Conservation (phyloP, 1,140 invertebrate species). For the Bombyx mandarina region DNA sequence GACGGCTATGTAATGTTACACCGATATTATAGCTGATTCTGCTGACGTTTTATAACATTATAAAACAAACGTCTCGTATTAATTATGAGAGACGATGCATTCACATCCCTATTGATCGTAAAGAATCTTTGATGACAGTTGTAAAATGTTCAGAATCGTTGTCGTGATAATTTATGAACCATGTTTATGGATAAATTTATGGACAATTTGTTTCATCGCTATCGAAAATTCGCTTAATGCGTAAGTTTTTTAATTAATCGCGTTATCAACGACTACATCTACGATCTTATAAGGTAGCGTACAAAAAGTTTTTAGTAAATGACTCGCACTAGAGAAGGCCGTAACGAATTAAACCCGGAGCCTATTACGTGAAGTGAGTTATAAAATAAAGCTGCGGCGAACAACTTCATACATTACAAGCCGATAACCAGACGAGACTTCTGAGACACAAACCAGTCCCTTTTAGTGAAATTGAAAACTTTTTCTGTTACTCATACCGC, state of each 20-base stretch:
- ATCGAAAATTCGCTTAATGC: no score
- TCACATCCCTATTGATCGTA: conserved; percentile 60
- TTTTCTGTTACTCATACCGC: conserved; percentile 69
- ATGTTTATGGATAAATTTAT: conserved; percentile 66
- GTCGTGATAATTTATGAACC: conserved; percentile 68
- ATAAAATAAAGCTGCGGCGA: conserved; percentile 65
- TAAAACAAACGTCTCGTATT: conserved; percentile 68
- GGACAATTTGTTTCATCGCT: no score
- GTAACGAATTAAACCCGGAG: conserved; percentile 58
- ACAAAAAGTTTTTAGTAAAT: conserved; percentile 10
- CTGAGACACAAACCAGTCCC: conserved; percentile 72
- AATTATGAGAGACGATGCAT: conserved; percentile 59
- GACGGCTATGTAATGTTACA: conserved; percentile 34
- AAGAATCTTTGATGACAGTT: conserved; percentile 64
- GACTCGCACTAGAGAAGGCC: conserved; percentile 25
- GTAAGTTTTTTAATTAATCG: no score
- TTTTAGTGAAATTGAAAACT: conserved; percentile 74
- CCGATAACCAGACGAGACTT: conserved; percentile 71
- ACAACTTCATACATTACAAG: conserved; percentile 70
- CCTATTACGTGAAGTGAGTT: conserved; percentile 68
- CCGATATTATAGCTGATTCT: conserved; percentile 27
- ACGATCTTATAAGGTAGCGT: no score
- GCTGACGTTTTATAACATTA: conserved; percentile 61
- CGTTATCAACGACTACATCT: no score
- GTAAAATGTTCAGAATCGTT: conserved; percentile 67